A percentile compares a stretch with the other conserved stretches of the same genome.
These are phyloP conservation scores for Kryphioiulus occultus DNA, from an alignment of 2,888 invertebrate species.

Conservation along the genomic window DNA sequence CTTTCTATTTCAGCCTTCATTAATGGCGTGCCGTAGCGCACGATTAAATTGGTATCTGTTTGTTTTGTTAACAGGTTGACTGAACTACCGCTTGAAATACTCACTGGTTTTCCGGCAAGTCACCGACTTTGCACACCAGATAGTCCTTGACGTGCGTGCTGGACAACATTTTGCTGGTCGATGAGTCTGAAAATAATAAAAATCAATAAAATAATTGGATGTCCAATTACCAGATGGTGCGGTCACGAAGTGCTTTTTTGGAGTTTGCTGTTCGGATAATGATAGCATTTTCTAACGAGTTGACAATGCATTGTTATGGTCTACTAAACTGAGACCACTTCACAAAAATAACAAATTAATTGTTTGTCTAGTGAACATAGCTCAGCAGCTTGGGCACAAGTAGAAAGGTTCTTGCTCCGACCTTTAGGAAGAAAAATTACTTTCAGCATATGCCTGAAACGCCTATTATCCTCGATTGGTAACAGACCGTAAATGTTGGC, in stretches of 20 bases:
- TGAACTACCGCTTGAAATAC: neutral
- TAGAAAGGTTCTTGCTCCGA: no score
- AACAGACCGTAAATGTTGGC: neutral
- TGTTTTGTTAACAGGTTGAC: no score
- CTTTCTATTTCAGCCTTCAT: neutral
- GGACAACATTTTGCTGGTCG: slow-evolving; percentile 8
- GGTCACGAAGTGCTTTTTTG: neutral
- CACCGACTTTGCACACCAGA: slow-evolving; percentile 15
- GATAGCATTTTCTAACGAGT: neutral
- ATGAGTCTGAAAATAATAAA: neutral
- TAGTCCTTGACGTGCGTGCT: neutral
- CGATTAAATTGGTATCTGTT: neutral
- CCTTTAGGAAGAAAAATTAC: neutral
- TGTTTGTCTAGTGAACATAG: no score
- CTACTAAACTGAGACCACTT: no score
- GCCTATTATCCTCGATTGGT: neutral
- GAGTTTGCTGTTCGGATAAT: neutral
- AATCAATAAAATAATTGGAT: neutral
- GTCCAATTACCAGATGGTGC: neutral
- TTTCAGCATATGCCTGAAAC: neutral
- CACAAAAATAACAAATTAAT: no score
- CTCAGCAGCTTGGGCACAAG: no score
- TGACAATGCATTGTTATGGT: no score
- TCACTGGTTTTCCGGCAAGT: slow-evolving; percentile 40
- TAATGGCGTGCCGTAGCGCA: no score